Percentiles rank a stretch among this genome's conserved stretches.
These are phyloP conservation scores for Synanthedon formicaeformis DNA, from an alignment of 2,888 invertebrate species.

Conservation along the genomic window DNA sequence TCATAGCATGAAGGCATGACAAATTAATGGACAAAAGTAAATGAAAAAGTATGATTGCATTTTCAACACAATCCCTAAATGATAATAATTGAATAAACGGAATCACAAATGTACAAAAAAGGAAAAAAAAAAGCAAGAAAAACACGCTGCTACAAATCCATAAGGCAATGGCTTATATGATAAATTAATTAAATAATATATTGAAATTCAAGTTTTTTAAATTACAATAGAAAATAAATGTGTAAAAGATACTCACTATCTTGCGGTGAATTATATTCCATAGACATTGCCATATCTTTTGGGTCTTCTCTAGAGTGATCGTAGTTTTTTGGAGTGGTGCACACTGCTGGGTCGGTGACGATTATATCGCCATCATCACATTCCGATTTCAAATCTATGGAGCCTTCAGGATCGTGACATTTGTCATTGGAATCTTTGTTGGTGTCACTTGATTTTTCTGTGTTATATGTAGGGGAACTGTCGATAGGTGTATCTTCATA, in stretches of 20 bases:
- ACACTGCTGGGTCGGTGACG: constrained; percentile 55
- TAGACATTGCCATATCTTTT: constrained; percentile 33
- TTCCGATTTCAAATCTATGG: constrained; percentile 54
- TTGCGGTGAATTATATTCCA: constrained; percentile 57
- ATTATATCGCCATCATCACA: constrained; percentile 61
- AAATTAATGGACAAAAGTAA: constrained; percentile 40
- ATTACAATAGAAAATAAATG: not conserved
- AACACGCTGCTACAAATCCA: not conserved
- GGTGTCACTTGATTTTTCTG: constrained; percentile 23
- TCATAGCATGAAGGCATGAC: constrained; percentile 49
- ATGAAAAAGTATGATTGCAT: constrained; percentile 62
- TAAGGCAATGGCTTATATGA: no score
- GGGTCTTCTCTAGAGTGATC: constrained; percentile 43
- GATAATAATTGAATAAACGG: no score
- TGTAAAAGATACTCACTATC: constrained; percentile 46
- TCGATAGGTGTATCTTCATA: constrained; percentile 51
- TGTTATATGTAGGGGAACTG: constrained; percentile 36
- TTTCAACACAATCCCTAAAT: constrained; percentile 63
- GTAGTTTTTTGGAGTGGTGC: constrained; percentile 45
- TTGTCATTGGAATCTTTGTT: constrained; percentile 34
- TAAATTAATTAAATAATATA: no score
- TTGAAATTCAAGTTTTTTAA: no score
- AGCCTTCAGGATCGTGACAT: constrained; percentile 31
- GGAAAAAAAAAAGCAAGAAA: constrained; percentile 12
- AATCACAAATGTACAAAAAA: constrained; percentile 20